Conservation (phyloP, 2,113 vertebrate species). For the Silurus asotus region DNA sequence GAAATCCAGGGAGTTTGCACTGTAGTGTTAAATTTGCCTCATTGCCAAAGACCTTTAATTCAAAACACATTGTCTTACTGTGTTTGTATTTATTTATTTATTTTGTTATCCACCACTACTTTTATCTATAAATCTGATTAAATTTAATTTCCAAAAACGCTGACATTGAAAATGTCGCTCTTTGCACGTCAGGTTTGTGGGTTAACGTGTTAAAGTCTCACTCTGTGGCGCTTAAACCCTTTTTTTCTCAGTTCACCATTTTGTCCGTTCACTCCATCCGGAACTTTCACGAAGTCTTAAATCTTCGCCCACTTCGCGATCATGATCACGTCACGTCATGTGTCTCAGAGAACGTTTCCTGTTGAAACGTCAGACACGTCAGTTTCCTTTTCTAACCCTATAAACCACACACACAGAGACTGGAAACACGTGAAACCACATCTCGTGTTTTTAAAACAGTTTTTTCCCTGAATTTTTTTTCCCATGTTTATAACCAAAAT, state of each 20-base stretch:
- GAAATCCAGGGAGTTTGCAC: background rate
- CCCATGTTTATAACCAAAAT: background rate
- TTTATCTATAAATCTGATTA: background rate
- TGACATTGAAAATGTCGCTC: background rate
- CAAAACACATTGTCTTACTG: background rate
- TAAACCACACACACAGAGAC: background rate
- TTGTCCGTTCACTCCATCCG: background rate
- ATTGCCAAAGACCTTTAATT: background rate
- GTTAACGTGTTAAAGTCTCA: background rate
- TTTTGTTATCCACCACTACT: background rate
- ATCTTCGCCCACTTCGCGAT: background rate
- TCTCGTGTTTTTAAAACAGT: background rate
- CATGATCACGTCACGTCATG: background rate
- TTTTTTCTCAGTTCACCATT: conserved; percentile 5
- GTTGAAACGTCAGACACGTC: background rate
- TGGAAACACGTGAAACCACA: conserved; percentile 23
- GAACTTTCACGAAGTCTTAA: background rate
- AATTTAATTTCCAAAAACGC: background rate
- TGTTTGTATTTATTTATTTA: background rate
- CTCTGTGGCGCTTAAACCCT: background rate
- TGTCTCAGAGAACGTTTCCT: background rate
- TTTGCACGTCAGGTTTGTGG: background rate
- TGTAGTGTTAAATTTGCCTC: background rate
- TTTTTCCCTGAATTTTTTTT: background rate
- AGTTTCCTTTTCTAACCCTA: background rate